Evolutionary conservation across 2,797 vertebrate species (phyloP).

Genomic region (Syndactyla subalaris): DNA sequence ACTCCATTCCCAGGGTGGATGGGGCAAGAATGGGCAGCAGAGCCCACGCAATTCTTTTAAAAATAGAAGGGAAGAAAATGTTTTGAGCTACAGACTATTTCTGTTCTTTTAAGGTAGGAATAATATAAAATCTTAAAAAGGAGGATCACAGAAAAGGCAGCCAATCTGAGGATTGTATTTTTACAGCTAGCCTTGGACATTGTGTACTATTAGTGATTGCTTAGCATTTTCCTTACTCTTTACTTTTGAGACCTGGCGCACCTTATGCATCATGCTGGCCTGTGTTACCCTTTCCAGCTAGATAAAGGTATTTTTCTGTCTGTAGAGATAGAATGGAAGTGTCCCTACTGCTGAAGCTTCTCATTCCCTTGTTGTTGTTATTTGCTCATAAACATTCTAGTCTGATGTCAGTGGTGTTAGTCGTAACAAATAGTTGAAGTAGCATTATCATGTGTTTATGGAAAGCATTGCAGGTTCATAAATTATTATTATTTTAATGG

Average conservation of each 20-base stretch:
- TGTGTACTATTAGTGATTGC: background rate
- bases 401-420: background rate
- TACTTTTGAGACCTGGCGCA: background rate
- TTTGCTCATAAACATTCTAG: background rate
- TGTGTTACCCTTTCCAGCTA: background rate
- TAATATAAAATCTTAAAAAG: background rate
- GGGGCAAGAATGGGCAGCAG: background rate
- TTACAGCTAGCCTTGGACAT: background rate
- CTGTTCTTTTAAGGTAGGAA: background rate
- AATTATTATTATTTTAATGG: background rate
- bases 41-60: background rate
- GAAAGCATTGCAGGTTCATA: background rate
- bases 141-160: background rate
- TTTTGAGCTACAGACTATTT: background rate
- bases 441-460: background rate
- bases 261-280: rapidly evolving
- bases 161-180: background rate
- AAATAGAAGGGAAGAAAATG: background rate
- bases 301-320: background rate
- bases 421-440: background rate
- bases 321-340: background rate
- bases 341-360: background rate
- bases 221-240: background rate
- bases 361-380: background rate
- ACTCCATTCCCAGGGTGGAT: background rate